phyloP scores from a whole-genome alignment of 2,888 invertebrate genomes.

The Argyra leucocephala region DNA sequence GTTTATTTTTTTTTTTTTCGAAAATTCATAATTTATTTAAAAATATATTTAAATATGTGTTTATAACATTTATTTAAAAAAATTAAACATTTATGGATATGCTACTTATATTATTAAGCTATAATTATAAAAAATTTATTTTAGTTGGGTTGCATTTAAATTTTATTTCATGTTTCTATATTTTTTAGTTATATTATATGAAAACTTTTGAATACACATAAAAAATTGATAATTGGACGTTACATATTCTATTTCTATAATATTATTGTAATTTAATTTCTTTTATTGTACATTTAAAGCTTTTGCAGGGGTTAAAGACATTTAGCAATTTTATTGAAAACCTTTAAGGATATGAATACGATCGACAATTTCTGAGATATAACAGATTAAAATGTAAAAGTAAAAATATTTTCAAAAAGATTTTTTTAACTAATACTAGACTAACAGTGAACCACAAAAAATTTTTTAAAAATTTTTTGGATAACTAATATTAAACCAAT shows the following conservation, averaged over 20 bases:
- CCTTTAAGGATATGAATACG: background rate
- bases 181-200: background rate
- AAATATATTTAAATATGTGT: background rate
- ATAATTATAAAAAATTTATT: background rate
- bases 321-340: background rate
- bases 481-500: no score
- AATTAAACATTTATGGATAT: background rate
- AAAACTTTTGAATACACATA: no score
- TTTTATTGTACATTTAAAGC: background rate
- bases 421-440: no score
- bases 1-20: background rate
- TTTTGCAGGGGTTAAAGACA: background rate
- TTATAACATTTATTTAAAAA: no score
- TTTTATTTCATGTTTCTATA: background rate
- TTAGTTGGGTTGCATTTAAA: background rate
- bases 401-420: background rate
- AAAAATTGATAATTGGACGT: constrained; percentile 3
- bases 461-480: no score
- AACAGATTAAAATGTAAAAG: no score
- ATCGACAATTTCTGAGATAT: no score
- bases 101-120: background rate
- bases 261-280: background rate
- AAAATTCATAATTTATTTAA: no score
- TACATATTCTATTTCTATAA: background rate
- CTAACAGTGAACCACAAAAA: no score